Evolutionary conservation across 2,113 vertebrate species (phyloP).

Genomic region (Sinocyclocheilus maitianheensis): DNA sequence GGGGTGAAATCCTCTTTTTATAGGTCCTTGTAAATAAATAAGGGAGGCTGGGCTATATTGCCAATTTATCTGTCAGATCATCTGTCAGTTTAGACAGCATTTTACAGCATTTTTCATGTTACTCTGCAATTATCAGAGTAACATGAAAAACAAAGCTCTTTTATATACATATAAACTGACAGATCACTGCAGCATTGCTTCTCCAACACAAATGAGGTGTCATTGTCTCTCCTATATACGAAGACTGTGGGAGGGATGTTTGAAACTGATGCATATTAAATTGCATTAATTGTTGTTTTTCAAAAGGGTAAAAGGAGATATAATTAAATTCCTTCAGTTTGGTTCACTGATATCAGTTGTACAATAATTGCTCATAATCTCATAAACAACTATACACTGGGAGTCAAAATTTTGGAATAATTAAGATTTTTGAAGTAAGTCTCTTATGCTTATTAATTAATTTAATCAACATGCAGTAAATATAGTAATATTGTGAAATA

Average conservation of each 20-base stretch:
- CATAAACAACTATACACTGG: neutral
- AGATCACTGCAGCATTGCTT: constrained; percentile 49
- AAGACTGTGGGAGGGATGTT: constrained; percentile 14
- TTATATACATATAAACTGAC: constrained; percentile 31
- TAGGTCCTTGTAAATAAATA: neutral
- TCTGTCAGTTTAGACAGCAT: neutral
- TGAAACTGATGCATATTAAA: neutral
- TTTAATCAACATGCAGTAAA: neutral
- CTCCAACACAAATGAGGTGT: constrained; percentile 33
- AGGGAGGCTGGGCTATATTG: neutral
- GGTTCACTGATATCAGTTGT: neutral
- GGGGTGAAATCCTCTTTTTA: neutral
- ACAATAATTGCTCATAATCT: neutral
- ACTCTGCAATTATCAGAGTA: neutral
- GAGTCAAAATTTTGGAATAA: neutral
- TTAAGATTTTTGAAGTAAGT: neutral
- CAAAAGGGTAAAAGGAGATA: neutral
- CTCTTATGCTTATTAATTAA: neutral
- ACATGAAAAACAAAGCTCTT: neutral
- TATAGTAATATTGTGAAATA: neutral
- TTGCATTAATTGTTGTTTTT: constrained; percentile 2
- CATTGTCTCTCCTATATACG: neutral
- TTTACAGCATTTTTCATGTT: neutral
- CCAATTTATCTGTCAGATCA: neutral
- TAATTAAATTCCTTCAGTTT: neutral